phyloP scores from a whole-genome alignment of 2,888 invertebrate species.

The Lepidochrysops patricia region DNA sequence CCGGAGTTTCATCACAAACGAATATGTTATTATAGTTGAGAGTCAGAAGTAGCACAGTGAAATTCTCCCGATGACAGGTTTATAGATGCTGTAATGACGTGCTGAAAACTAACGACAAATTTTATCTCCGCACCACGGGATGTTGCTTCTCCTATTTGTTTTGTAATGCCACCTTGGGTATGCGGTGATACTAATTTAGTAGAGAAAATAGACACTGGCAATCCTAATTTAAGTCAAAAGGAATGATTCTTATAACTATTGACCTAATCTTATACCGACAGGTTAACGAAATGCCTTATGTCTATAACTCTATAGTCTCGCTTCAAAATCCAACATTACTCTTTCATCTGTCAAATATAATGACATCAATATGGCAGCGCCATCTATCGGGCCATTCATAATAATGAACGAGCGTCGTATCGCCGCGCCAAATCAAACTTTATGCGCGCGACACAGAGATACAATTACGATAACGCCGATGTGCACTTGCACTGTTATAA shows the following conservation, averaged over 20 bases:
- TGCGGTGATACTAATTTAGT: background rate
- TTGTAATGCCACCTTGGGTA: background rate
- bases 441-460: slow-evolving; percentile 43
- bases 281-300: background rate
- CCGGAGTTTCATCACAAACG: slow-evolving; percentile 7
- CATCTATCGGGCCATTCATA: slow-evolving; percentile 44
- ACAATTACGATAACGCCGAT: slow-evolving; percentile 49
- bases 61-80: slow-evolving; percentile 35
- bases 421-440: slow-evolving; percentile 39
- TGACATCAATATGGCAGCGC: slow-evolving; percentile 43
- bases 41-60: slow-evolving; percentile 13
- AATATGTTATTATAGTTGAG: slow-evolving; percentile 20
- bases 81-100: slow-evolving; percentile 40
- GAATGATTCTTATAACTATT: background rate
- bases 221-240: no score
- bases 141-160: slow-evolving; percentile 22
- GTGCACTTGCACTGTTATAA: slow-evolving; percentile 56
- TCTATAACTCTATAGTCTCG: background rate
- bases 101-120: slow-evolving; percentile 37
- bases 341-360: slow-evolving; percentile 29
- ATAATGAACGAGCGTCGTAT: slow-evolving; percentile 29
- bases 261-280: background rate
- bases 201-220: background rate
- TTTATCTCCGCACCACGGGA: slow-evolving; percentile 23
- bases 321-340: slow-evolving; percentile 19